Percentiles rank a stretch among this genome's conserved stretches.
Conservation (phyloP, 2,888 invertebrate genomes). For the Germaria angustata region DNA sequence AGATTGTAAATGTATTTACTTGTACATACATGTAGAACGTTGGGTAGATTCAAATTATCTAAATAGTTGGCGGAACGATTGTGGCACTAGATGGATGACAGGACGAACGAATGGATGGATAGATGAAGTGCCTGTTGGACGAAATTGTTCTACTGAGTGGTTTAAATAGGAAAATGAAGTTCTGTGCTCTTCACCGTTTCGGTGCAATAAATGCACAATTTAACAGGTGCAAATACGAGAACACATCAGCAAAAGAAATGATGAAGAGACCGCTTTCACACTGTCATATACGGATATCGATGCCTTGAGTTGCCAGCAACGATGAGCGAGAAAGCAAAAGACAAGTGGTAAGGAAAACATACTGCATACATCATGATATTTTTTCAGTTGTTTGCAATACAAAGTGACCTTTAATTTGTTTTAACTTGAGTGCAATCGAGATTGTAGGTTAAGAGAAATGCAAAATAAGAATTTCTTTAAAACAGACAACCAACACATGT, state of each 20-base stretch:
- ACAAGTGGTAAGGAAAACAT: constrained; percentile 21
- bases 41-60: constrained; percentile 20
- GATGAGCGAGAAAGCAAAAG: neutral
- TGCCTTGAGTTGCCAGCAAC: neutral
- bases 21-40: neutral
- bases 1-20: neutral
- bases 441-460: neutral
- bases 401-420: constrained; percentile 47
- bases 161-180: constrained; percentile 34
- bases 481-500: neutral
- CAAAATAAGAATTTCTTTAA: neutral
- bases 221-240: constrained; percentile 19
- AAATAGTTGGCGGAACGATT: constrained; percentile 34
- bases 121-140: neutral
- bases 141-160: constrained; percentile 2
- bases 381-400: constrained; percentile 20
- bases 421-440: neutral
- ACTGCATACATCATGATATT: constrained; percentile 24
- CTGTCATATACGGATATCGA: constrained; percentile 11
- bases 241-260: neutral
- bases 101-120: constrained; percentile 11
- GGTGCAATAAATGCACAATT: constrained; percentile 28
- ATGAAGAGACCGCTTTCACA: constrained; percentile 16
- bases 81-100: constrained; percentile 13
- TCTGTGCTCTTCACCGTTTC: constrained; percentile 28